Evolutionary conservation across 2,797 vertebrate species (phyloP).

Genomic region (Alosa sapidissima): DNA sequence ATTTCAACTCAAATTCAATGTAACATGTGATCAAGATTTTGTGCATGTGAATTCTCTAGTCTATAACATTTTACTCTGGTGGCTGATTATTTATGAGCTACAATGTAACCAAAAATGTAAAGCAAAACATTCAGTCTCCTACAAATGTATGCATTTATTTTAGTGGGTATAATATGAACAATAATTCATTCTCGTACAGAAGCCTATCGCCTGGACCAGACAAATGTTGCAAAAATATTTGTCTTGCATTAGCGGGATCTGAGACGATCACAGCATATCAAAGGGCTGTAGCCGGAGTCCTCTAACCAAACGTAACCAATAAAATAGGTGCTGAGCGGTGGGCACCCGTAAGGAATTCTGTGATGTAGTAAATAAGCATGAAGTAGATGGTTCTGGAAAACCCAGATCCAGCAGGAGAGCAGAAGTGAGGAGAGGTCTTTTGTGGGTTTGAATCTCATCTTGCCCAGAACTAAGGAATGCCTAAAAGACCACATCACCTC

Average conservation of each 20-base stretch:
- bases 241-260: constrained; percentile 47
- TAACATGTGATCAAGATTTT: background rate
- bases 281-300: constrained; percentile 33
- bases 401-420: constrained; percentile 1
- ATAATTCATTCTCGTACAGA: constrained; percentile 83
- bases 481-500: background rate
- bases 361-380: background rate
- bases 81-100: background rate
- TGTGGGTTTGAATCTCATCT: background rate
- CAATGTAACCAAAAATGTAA: background rate
- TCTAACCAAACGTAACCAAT: background rate
- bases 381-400: background rate
- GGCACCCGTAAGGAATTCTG: background rate
- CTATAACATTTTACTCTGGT: background rate
- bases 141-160: constrained; percentile 70
- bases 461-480: background rate
- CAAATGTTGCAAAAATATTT: constrained; percentile 71
- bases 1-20: background rate
- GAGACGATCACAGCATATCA: constrained; percentile 29
- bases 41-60: background rate
- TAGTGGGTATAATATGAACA: constrained; percentile 82
- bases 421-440: background rate
- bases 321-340: background rate
- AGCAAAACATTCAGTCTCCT: constrained; percentile 2
- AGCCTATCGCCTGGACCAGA: constrained; percentile 67